Evolutionary conservation across 1,140 invertebrate species (phyloP).

Genomic region (Aplysia californica): DNA sequence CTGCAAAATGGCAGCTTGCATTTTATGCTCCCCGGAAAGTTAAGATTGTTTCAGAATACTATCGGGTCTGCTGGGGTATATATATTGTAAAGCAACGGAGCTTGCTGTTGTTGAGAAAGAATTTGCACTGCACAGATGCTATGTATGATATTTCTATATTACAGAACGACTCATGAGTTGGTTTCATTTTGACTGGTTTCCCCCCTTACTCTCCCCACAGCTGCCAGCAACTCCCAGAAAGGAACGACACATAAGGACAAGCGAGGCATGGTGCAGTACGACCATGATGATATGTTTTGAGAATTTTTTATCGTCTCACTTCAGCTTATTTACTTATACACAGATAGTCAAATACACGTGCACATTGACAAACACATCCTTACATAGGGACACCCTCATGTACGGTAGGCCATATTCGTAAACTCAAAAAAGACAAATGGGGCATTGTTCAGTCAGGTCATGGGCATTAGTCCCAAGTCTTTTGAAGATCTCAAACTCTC

Average conservation of each 20-base stretch:
- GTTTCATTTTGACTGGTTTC: neutral
- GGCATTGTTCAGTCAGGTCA: no score
- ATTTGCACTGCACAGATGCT: neutral
- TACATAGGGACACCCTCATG: no score
- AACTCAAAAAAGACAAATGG: no score
- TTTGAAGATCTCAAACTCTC: no score
- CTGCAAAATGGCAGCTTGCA: no score
- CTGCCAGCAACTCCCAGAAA: slow-evolving; percentile 85
- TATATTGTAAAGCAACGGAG: neutral
- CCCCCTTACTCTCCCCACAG: slow-evolving; percentile 63
- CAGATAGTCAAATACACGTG: no score
- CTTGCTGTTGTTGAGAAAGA: neutral
- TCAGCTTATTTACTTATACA: no score
- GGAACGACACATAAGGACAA: slow-evolving; percentile 65
- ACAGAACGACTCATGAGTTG: neutral
- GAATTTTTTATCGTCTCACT: no score
- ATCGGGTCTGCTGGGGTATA: neutral
- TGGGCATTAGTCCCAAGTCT: no score
- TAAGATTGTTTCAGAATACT: neutral
- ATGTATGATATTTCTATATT: neutral
- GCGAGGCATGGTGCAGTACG: slow-evolving; percentile 62
- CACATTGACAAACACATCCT: no score
- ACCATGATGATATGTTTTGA: slow-evolving; percentile 39
- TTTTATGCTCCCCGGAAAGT: no score
- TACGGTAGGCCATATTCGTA: no score